Conservation (phyloP, 2,113 vertebrate species). For the Tyto alba region DNA sequence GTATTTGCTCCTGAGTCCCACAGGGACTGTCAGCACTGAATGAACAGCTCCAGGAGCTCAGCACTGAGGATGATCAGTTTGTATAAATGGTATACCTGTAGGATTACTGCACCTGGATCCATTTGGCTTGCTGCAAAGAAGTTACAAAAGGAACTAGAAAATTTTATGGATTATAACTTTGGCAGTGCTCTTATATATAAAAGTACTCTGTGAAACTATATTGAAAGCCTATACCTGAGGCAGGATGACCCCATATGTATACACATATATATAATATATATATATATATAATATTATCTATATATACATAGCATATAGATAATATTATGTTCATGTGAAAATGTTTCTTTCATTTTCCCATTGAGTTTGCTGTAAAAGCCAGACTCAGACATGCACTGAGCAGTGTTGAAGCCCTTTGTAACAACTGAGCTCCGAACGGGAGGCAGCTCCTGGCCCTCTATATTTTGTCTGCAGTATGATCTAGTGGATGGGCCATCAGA, state of each 20-base stretch:
- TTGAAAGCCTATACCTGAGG: neutral
- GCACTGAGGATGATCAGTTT: neutral
- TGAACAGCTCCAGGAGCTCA: neutral
- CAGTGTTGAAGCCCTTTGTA: neutral
- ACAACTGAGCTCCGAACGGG: neutral
- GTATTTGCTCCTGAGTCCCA: neutral
- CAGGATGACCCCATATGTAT: neutral
- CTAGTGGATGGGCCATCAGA: neutral
- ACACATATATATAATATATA: neutral
- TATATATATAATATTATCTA: neutral
- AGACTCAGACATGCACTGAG: neutral
- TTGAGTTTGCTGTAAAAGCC: neutral
- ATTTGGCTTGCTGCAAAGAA: neutral
- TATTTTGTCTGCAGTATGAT: neutral
- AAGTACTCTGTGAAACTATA: neutral
- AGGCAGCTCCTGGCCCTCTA: neutral
- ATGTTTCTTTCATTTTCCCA: neutral
- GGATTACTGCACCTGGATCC: neutral
- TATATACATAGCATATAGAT: neutral
- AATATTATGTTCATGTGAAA: neutral
- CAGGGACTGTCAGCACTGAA: neutral
- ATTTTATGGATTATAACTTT: neutral
- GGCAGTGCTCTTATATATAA: neutral
- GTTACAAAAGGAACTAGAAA: neutral
- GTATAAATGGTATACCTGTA: neutral